Percentiles rank a stretch among this genome's conserved stretches.
These are phyloP conservation scores for Drosophila antonietae DNA, from an alignment of 2,888 invertebrate species.

Conservation along the genomic window DNA sequence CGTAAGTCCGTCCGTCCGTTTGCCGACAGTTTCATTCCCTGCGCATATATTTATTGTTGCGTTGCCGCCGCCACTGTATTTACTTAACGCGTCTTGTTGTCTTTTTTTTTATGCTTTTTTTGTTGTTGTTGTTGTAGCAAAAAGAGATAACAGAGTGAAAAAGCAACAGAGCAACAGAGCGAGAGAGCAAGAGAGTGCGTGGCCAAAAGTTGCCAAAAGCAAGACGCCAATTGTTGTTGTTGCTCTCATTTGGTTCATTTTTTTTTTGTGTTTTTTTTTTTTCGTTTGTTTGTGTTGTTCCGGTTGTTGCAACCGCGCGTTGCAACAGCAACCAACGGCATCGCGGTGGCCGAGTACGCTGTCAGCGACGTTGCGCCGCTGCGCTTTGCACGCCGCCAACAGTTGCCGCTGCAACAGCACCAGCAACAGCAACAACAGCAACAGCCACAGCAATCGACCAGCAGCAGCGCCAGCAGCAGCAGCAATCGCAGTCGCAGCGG, in stretches of 20 bases:
- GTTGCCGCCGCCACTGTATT: constrained; percentile 30
- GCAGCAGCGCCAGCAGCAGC: constrained; percentile 55
- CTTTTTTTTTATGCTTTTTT: constrained; percentile 13
- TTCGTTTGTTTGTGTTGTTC: no score
- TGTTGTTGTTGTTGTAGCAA: constrained; percentile 1
- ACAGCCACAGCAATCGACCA: constrained; percentile 41
- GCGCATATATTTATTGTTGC: constrained; percentile 41
- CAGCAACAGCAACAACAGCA: constrained; percentile 47
- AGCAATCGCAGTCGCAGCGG: constrained; percentile 52
- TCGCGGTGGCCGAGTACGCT: constrained; percentile 69
- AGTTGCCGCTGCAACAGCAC: constrained; percentile 33
- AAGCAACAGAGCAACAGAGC: not conserved
- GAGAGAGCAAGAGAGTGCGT: constrained; percentile 10
- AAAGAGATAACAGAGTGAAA: constrained; percentile 1
- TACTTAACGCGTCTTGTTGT: constrained; percentile 18
- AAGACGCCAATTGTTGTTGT: not conserved
- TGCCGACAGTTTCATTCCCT: constrained; percentile 10
- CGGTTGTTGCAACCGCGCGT: constrained; percentile 18
- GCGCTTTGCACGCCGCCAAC: constrained; percentile 56
- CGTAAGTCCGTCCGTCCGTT: constrained; percentile 3
- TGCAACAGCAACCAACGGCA: constrained; percentile 54
- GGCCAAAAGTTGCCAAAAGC: not conserved
- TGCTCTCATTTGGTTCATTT: not conserved
- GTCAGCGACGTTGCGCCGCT: constrained; percentile 57
- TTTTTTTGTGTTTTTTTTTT: constrained; percentile 17